phyloP scores from a whole-genome alignment of 2,888 invertebrate species.

The Rosalia funebris region DNA sequence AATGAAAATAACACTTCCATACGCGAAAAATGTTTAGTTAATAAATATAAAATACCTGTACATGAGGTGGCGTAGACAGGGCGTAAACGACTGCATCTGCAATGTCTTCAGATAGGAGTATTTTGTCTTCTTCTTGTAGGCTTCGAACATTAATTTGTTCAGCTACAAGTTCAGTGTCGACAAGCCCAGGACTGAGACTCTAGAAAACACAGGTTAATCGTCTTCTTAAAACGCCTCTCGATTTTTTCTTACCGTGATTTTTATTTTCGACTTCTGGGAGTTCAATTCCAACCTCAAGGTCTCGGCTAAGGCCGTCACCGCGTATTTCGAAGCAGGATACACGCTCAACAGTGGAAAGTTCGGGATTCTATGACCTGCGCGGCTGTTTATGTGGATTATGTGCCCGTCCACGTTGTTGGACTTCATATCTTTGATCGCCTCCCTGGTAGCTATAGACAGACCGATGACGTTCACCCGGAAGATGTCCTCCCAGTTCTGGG shows the following conservation, averaged over 20 bases:
- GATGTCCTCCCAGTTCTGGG: constrained; percentile 14
- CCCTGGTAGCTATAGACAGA: constrained; percentile 36
- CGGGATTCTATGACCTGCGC: constrained; percentile 41
- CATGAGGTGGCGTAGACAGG: background rate
- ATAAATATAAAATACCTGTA: constrained; percentile 23
- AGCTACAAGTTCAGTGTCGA: constrained; percentile 20
- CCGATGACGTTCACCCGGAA: background rate
- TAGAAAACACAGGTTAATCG: constrained; percentile 14
- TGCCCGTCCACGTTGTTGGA: constrained; percentile 43
- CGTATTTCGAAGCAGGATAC: constrained; percentile 15
- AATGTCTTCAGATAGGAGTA: constrained; percentile 14
- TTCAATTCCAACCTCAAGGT: constrained; percentile 19
- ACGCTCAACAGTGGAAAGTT: constrained; percentile 32
- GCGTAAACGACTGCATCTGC: constrained; percentile 17
- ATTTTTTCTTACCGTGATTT: constrained; percentile 21
- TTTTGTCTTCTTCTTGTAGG: background rate
- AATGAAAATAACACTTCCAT: too few species aligned
- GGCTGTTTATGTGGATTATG: constrained; percentile 46
- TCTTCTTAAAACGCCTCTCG: too few species aligned
- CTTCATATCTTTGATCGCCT: constrained; percentile 44
- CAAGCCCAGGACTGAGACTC: constrained; percentile 31
- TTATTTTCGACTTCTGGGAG: constrained; percentile 5
- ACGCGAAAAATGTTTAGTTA: background rate
- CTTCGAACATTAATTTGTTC: background rate
- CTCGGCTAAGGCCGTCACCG: constrained; percentile 7